Conservation (phyloP, 2,797 vertebrate genomes). For the Gobionotothen gibberifrons region DNA sequence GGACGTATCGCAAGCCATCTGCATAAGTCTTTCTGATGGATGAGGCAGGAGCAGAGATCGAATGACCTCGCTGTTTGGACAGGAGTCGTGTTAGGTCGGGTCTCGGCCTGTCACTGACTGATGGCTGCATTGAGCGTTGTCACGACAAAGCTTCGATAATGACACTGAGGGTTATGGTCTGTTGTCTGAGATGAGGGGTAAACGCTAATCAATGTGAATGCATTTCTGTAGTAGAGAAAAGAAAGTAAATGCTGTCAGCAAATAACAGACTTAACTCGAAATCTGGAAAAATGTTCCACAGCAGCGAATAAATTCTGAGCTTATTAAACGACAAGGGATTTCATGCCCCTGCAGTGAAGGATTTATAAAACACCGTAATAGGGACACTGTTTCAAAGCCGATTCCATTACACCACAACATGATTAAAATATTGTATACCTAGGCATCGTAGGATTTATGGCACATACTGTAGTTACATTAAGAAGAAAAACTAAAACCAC, state of each 20-base stretch:
- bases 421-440: conserved; percentile 15
- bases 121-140: conserved; percentile 53
- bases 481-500: conserved; percentile 25
- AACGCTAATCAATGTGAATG: conserved; percentile 41
- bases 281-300: not conserved
- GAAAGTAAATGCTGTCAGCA: conserved; percentile 17
- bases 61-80: conserved; percentile 57
- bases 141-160: conserved; percentile 29
- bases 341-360: conserved; percentile 18
- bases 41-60: conserved; percentile 54
- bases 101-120: conserved; percentile 61
- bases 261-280: conserved; percentile 6
- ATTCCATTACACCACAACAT: conserved; percentile 27
- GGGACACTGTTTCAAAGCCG: conserved; percentile 23
- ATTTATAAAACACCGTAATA: conserved; percentile 42
- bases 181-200: not conserved
- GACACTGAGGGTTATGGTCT: conserved; percentile 18
- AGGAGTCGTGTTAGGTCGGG: conserved; percentile 47
- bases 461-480: not conserved
- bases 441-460: too few species aligned
- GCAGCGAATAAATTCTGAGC: conserved; percentile 39
- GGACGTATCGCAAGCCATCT: conserved; percentile 47
- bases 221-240: conserved; percentile 17
- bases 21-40: conserved; percentile 72
- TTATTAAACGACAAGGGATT: conserved; percentile 41